Conservation (phyloP, 2,797 vertebrate species). For the Eulemur coronatus region DNA sequence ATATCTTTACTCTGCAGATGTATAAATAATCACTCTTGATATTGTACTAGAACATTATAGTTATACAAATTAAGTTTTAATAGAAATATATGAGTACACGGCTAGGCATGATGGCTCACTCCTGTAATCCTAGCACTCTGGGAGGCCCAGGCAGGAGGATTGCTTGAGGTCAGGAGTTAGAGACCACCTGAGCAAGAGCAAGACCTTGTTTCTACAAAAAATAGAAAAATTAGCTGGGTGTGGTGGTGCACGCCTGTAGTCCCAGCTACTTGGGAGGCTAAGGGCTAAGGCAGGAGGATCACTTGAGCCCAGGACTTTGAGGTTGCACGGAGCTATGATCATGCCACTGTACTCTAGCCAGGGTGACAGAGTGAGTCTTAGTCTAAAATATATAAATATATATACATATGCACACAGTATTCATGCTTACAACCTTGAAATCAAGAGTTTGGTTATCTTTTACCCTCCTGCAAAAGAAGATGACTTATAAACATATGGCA, state of each 20-base stretch:
- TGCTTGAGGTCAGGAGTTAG: too few relatives aligned
- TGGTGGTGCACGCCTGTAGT: background rate
- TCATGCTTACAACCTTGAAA: background rate
- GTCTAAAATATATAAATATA: background rate
- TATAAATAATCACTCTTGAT: background rate
- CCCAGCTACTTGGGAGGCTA: background rate
- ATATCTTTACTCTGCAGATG: background rate
- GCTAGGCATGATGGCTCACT: too few relatives aligned
- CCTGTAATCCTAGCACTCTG: too few relatives aligned
- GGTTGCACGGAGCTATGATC: background rate
- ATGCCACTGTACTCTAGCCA: too few relatives aligned
- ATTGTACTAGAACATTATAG: background rate
- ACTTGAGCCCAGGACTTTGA: background rate
- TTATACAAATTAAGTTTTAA: background rate
- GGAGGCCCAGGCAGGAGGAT: too few relatives aligned
- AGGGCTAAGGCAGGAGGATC: background rate
- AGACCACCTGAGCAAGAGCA: background rate
- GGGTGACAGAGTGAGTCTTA: background rate
- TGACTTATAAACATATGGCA: background rate
- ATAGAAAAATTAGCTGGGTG: background rate
- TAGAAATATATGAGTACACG: background rate
- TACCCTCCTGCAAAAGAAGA: background rate
- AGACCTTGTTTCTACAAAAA: background rate
- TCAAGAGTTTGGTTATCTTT: background rate
- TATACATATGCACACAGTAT: background rate